These are phyloP conservation scores for Phaonia tiefii DNA, from an alignment of 2,888 invertebrate species.

Conservation along the genomic window DNA sequence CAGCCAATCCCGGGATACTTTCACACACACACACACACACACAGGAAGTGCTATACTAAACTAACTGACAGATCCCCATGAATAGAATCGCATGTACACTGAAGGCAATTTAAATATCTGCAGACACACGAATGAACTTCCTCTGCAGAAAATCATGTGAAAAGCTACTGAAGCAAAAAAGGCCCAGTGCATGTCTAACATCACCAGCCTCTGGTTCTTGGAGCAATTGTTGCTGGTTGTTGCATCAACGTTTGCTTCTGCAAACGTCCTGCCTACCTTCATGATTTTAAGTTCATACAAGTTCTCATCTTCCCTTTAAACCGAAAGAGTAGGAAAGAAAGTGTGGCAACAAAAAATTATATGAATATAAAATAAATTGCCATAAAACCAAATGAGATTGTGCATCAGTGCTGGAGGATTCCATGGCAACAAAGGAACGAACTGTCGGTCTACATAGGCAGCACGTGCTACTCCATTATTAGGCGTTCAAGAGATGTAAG, in stretches of 20 bases:
- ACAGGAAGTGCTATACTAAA: conserved; percentile 50
- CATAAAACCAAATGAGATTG: conserved; percentile 45
- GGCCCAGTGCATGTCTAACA: conserved; percentile 33
- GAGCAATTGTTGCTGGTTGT: conserved; percentile 6
- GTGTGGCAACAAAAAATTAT: conserved; percentile 18
- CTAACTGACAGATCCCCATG: conserved; percentile 38
- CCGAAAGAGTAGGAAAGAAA: no score
- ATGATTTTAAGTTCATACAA: conserved; percentile 43
- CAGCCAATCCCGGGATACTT: background rate
- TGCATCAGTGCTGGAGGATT: conserved; percentile 53
- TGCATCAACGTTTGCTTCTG: conserved; percentile 24
- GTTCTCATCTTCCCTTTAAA: no score
- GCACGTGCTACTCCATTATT: conserved; percentile 63
- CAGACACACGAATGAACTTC: conserved; percentile 44
- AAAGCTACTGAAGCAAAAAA: conserved; percentile 27
- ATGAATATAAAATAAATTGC: conserved; percentile 43
- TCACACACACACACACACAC: conserved; percentile 11
- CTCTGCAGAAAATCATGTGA: conserved; percentile 34
- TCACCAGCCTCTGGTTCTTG: conserved; percentile 1
- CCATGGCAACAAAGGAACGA: conserved; percentile 36
- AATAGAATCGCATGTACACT: conserved; percentile 6
- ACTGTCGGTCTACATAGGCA: conserved; percentile 46
- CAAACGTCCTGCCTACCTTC: conserved; percentile 46
- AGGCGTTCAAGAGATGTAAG: conserved; percentile 61
- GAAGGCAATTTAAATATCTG: conserved; percentile 62